Percentiles rank a stretch among this genome's conserved stretches.
These are phyloP conservation scores for Xylota sylvarum DNA, from an alignment of 2,888 invertebrate genomes.

Conservation along the genomic window DNA sequence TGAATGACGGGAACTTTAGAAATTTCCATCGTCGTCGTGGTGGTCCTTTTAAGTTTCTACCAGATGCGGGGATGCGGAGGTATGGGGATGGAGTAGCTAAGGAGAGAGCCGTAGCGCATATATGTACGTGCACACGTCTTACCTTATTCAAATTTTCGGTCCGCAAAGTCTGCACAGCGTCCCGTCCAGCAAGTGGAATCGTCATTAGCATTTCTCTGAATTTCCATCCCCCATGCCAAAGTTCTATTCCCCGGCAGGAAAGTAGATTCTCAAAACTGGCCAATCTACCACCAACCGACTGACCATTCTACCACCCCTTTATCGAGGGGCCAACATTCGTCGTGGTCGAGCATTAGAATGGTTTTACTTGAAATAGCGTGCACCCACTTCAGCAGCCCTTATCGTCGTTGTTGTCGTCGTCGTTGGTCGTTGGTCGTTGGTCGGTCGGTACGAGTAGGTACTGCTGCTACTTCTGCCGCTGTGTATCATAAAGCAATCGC, in stretches of 20 bases:
- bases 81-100: slow-evolving; percentile 25
- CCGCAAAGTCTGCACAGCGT: slow-evolving; percentile 62
- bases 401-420: slow-evolving; percentile 52
- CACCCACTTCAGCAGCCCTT: slow-evolving; percentile 64
- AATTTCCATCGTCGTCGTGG: slow-evolving; percentile 66
- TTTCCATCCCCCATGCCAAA: slow-evolving; percentile 49
- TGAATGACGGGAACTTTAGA: slow-evolving; percentile 72
- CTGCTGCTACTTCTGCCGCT: slow-evolving; percentile 44
- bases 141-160: slow-evolving; percentile 75
- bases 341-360: slow-evolving; percentile 65
- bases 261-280: slow-evolving; percentile 55
- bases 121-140: slow-evolving; percentile 62
- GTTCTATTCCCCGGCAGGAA: slow-evolving; percentile 32
- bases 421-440: slow-evolving; percentile 33
- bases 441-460: neutral
- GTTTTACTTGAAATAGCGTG: slow-evolving; percentile 65
- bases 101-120: slow-evolving; percentile 38
- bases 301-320: slow-evolving; percentile 59
- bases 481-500: slow-evolving; percentile 77
- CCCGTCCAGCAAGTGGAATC: slow-evolving; percentile 64
- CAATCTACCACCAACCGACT: slow-evolving; percentile 55
- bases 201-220: slow-evolving; percentile 73
- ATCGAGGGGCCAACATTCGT: slow-evolving; percentile 56
- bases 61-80: slow-evolving; percentile 8
- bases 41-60: slow-evolving; percentile 62